Base-by-base conservation (phyloP, 2,888 invertebrate genomes). In the Teleiodes luculella region DNA sequence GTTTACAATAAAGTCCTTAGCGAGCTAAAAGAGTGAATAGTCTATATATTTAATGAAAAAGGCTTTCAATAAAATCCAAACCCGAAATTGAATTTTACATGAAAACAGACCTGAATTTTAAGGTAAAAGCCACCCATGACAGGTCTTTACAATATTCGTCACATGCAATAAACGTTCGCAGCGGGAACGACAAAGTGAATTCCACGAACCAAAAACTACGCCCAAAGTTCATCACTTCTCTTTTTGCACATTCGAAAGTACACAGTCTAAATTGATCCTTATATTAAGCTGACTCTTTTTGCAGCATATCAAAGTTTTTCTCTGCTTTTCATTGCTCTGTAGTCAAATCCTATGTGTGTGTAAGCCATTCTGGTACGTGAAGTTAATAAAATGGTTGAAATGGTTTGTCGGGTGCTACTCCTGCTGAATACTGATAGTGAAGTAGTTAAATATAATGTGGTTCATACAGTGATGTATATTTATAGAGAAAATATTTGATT, bases 341-440 rank as follows among this genome's bases (percentile, higher is more conserved):
- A 31, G 36, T 46, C 5, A 37, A 37, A n/a, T 49, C 37, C 7
- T 11, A n/a, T 37, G 35, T 28, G 7, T 8, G 51, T 51, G 48
- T 48, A 50, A 6, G 20, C 39, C 55, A 55, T 57, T 43, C 16
- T 31, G 53, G 48, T 51, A 51, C n/a, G 10, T 35, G 52, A 18
- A 55, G 60, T 60, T 64, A 63, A 66, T 66, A 68, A 68, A 63
- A 65, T 58, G 59, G 59, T 56, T 57, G 61, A 55, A 59, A 60
- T 60, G 60, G 60, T 64, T 63, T 61, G 64, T 52, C 53, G 61
- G 30, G 20, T 20, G 11, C 24, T 57, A 57, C 56, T 56, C 36
- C 36, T 55, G 51, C 49, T 24, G 69, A 70, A 70, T 70, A 68
- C 65, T 66, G 66, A 72, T 69, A 62, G 58, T 54, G 13, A 28